phyloP scores from a whole-genome alignment of 2,888 invertebrate genomes.

The Drosophila ochracea region DNA sequence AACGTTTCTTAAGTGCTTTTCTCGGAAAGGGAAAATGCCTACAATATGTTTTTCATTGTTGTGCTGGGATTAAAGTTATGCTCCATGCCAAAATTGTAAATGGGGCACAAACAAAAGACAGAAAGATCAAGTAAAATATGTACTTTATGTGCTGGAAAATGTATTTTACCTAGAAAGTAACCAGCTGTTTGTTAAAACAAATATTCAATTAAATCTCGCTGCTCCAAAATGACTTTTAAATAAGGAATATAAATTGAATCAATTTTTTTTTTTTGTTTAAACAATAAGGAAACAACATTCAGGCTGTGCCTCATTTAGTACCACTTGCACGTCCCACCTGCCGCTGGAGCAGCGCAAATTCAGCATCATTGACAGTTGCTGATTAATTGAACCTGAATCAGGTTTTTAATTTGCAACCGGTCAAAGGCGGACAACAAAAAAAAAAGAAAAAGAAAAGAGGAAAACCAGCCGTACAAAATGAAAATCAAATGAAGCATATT shows the following conservation, averaged over 20 bases:
- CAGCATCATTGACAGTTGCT: slow-evolving; percentile 73
- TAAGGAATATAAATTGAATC: slow-evolving; percentile 17
- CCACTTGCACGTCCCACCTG: neutral
- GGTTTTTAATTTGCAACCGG: slow-evolving; percentile 66
- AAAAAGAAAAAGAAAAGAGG: slow-evolving; percentile 1
- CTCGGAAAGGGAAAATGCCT: slow-evolving; percentile 31
- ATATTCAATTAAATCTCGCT: neutral
- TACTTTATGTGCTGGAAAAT: neutral
- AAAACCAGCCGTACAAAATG: slow-evolving; percentile 29
- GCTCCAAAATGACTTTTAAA: neutral
- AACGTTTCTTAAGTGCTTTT: slow-evolving; percentile 62
- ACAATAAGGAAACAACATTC: slow-evolving; percentile 43
- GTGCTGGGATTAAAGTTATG: slow-evolving; percentile 10
- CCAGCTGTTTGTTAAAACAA: neutral
- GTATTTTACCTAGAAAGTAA: neutral
- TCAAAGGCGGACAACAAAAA: slow-evolving; percentile 4
- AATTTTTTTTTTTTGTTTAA: neutral
- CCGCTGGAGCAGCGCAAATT: slow-evolving; percentile 47
- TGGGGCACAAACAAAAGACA: neutral
- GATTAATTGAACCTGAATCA: slow-evolving; percentile 75
- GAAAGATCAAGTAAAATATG: neutral
- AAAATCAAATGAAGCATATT: slow-evolving; percentile 50
- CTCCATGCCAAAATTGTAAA: neutral
- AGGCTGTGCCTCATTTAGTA: slow-evolving; percentile 7
- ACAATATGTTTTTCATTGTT: slow-evolving; percentile 61